Percentiles rank a stretch among this genome's conserved stretches.
phyloP scores from a whole-genome alignment of 2,888 invertebrate species.

The Poecilus cupreus region DNA sequence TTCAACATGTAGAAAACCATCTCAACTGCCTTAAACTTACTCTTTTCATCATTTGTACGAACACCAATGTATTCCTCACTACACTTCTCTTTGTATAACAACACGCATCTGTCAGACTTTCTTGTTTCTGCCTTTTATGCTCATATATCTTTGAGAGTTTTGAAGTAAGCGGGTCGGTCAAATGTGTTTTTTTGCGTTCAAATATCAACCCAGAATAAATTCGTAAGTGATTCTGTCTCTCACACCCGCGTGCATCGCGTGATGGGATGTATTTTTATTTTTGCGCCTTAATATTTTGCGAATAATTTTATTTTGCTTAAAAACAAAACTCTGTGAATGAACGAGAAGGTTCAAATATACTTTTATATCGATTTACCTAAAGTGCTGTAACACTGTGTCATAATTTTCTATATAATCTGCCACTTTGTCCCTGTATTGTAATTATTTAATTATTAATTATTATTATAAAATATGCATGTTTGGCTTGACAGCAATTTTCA shows the following conservation, averaged over 20 bases:
- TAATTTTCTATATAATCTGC: background rate
- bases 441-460: conserved; percentile 6
- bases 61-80: conserved; percentile 42
- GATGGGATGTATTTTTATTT: background rate
- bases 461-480: conserved; percentile 32
- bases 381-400: background rate
- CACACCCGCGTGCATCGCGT: background rate
- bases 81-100: conserved; percentile 42
- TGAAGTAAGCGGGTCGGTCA: conserved; percentile 36
- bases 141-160: conserved; percentile 50
- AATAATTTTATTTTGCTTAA: background rate
- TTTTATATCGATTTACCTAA: background rate
- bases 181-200: conserved; percentile 33
- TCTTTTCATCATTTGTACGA: conserved; percentile 48
- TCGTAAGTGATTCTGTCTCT: conserved; percentile 34
- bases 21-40: conserved; percentile 43
- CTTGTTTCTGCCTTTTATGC: conserved; percentile 44
- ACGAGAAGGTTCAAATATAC: too few species aligned
- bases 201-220: conserved; percentile 41
- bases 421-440: background rate
- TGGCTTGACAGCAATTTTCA: background rate
- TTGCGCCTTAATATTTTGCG: background rate
- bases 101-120: conserved; percentile 50
- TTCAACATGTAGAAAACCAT: conserved; percentile 46
- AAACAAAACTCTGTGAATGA: too few species aligned